These are phyloP conservation scores for Drosophila multiciliata DNA, from an alignment of 2,888 invertebrate genomes.

Conservation along the genomic window DNA sequence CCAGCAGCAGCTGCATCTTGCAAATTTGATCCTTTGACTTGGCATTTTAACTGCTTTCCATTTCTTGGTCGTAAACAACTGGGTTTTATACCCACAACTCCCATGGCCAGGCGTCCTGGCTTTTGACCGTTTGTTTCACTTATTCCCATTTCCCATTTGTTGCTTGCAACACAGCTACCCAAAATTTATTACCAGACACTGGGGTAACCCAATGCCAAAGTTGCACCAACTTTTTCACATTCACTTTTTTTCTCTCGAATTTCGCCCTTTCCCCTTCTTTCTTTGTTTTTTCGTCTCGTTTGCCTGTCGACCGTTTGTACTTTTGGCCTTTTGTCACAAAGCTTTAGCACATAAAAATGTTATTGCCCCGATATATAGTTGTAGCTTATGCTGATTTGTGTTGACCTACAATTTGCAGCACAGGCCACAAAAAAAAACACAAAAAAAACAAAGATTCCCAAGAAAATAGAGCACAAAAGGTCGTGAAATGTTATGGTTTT, in stretches of 20 bases:
- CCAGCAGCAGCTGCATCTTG: slow-evolving; percentile 22
- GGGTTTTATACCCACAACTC: slow-evolving; percentile 46
- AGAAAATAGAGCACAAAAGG: slow-evolving; percentile 13
- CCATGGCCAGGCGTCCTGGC: slow-evolving; percentile 46
- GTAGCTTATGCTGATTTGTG: slow-evolving; percentile 79
- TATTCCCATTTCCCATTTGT: slow-evolving; percentile 70
- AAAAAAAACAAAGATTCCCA: neutral
- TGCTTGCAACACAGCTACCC: slow-evolving; percentile 70
- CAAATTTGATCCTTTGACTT: slow-evolving; percentile 63
- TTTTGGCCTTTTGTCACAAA: slow-evolving; percentile 76
- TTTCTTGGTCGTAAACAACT: slow-evolving; percentile 57
- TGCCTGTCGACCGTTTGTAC: slow-evolving; percentile 22
- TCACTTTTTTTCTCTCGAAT: slow-evolving; percentile 15
- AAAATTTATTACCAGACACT: slow-evolving; percentile 64
- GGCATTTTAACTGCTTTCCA: slow-evolving; percentile 55
- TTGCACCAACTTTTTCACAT: slow-evolving; percentile 54
- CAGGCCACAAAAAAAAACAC: slow-evolving; percentile 16
- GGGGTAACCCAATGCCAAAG: slow-evolving; percentile 51
- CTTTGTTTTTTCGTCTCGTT: slow-evolving; percentile 31
- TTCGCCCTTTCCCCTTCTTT: slow-evolving; percentile 14
- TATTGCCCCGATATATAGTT: slow-evolving; percentile 77
- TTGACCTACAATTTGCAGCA: slow-evolving; percentile 68
- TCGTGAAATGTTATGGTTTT: slow-evolving; percentile 53
- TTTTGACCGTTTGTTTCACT: slow-evolving; percentile 71
- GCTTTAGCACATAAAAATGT: slow-evolving; percentile 80